Conservation (phyloP, 2,113 vertebrate species). For the Spilogale gracilis region DNA sequence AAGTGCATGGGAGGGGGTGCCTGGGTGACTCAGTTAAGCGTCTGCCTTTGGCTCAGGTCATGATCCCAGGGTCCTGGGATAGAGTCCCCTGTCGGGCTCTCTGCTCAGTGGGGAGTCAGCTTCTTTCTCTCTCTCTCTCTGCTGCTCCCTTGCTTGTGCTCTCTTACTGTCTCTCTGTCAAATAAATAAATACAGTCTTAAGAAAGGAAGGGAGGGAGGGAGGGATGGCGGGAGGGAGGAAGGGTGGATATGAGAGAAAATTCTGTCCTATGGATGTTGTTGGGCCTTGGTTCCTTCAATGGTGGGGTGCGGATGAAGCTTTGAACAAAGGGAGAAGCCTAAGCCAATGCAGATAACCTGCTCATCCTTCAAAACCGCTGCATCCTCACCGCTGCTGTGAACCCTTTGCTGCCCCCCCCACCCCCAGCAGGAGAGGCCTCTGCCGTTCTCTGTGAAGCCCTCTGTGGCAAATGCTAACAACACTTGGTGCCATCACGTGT, state of each 20-base stretch:
- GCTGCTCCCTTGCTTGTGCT: background rate
- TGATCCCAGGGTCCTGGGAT: background rate
- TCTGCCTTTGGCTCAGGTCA: background rate
- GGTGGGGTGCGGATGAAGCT: background rate
- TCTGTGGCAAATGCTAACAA: background rate
- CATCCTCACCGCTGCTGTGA: background rate
- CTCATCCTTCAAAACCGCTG: background rate
- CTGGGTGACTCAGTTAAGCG: background rate
- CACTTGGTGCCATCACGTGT: accelerated
- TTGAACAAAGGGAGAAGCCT: accelerated
- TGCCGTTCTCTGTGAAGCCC: background rate
- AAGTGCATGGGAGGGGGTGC: background rate
- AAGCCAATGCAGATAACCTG: background rate
- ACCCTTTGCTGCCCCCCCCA: too few relatives aligned
- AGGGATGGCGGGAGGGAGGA: too few relatives aligned
- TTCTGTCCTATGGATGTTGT: background rate
- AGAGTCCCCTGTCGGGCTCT: accelerated
- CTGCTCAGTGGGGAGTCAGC: too few relatives aligned
- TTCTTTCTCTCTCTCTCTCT: too few relatives aligned
- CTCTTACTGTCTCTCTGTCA: background rate
- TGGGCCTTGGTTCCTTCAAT: background rate
- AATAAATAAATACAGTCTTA: too few relatives aligned
- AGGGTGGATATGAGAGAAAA: background rate
- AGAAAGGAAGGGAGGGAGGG: too few relatives aligned
- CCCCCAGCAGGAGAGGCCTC: background rate